Evolutionary conservation across 1,140 invertebrate genomes (phyloP), one percentile per base, ranked within the genome.

Genomic region (Drosophila auraria): DNA sequence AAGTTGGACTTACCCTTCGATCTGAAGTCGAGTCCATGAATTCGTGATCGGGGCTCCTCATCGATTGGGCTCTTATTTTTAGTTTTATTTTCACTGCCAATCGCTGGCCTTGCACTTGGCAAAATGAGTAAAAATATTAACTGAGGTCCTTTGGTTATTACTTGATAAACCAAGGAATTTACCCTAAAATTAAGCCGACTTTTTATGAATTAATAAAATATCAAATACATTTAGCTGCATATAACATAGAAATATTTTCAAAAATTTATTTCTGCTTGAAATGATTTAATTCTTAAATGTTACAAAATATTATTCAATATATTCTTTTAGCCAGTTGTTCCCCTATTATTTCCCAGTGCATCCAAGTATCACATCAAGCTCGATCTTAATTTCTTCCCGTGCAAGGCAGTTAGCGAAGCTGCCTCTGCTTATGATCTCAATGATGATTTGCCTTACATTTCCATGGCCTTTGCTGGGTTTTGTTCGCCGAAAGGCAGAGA

Each of bases 381-480:
- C 53, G 6, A 38, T 56, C 53, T 23, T 45, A 30, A 44, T 30
- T 59, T 54, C 53, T 73, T 44, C 5, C 66, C 33, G 62, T 56
- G 44, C 64, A 45, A 45, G 69, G 65, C 50, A 86, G 82, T 86
- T 86, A 86, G 60, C 61, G 38, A 56, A 86, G 82, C 78, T 86
- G 82, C 74, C 78, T 78, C 33, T 84, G 78, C 82, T 86, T 81
- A 86, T 86, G 82, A 81, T 70, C 65, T 72, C 82, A 20, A 23
- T 56, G 54, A 57, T 57, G 54, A 57, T 57, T 45, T 33, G 60
- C 1, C 59, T 23, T 25, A 62, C 63, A 64, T 66, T 66, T 71
- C 64, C n/a, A 7, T 23, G 23, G 20, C 30, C 36, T 36, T 65
- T 51, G 83, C 83, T 45, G 66, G 62, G 82, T 65, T 83, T 83